phyloP scores from a whole-genome alignment of 2,113 vertebrate genomes.

The Uria aalge region DNA sequence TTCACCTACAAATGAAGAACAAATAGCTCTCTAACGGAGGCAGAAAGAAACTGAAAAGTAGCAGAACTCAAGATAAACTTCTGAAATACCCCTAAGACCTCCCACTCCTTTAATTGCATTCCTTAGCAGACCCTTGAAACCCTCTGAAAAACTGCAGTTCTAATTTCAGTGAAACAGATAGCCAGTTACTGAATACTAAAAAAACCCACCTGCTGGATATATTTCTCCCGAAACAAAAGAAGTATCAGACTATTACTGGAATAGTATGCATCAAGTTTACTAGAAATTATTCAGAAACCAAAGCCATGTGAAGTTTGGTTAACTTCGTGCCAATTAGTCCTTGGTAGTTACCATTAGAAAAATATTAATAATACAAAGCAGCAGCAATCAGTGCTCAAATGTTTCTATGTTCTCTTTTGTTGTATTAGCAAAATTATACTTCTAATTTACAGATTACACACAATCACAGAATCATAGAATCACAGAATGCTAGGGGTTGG shows the following conservation, averaged over 20 bases:
- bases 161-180: neutral
- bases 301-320: neutral
- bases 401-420: neutral
- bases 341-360: neutral
- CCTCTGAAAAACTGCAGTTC: neutral
- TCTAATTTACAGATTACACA: neutral
- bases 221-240: neutral
- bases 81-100: neutral
- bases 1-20: neutral
- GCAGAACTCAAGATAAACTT: neutral
- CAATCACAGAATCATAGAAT: too few relatives aligned
- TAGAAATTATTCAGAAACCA: neutral
- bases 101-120: neutral
- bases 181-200: neutral
- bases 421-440: neutral
- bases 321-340: neutral
- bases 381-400: neutral
- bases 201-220: neutral
- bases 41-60: neutral
- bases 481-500: too few relatives aligned
- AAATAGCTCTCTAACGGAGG: neutral
- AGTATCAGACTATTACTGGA: neutral
- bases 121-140: neutral
- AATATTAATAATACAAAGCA: neutral
- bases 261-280: neutral